Evolutionary conservation across 2,113 vertebrate species (phyloP).

Genomic region (Cavia aperea): DNA sequence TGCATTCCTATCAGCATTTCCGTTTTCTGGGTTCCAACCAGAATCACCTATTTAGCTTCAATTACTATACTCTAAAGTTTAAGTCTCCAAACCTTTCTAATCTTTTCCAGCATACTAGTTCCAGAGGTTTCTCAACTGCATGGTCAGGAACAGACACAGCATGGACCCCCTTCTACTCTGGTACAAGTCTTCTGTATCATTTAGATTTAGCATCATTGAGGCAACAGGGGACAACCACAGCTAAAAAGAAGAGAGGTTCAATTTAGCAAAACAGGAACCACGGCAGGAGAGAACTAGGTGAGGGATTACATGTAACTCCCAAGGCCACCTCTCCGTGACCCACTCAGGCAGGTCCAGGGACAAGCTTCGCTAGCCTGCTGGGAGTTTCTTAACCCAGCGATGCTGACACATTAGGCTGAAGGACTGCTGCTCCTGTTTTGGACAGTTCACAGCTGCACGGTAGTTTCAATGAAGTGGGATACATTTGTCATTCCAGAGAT

Average conservation of each 20-base stretch:
- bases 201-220: neutral
- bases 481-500: neutral
- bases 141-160: neutral
- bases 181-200: neutral
- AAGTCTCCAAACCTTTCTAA: neutral
- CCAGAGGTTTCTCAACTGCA: neutral
- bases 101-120: neutral
- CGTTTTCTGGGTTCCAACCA: neutral
- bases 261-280: neutral
- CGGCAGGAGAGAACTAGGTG: neutral
- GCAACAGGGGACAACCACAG: neutral
- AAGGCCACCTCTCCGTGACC: neutral
- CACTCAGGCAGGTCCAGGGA: neutral
- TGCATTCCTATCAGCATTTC: neutral
- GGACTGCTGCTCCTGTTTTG: neutral
- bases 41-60: neutral
- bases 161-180: neutral
- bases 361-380: neutral
- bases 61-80: neutral
- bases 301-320: neutral
- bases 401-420: neutral
- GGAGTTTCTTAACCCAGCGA: neutral
- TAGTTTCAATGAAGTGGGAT: neutral
- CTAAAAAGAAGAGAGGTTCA: neutral
- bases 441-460: neutral